Percentiles rank a stretch among this genome's conserved stretches.
These are phyloP conservation scores for Cyphomyrmex costatus DNA, from an alignment of 1,140 invertebrate species.

Conservation along the genomic window DNA sequence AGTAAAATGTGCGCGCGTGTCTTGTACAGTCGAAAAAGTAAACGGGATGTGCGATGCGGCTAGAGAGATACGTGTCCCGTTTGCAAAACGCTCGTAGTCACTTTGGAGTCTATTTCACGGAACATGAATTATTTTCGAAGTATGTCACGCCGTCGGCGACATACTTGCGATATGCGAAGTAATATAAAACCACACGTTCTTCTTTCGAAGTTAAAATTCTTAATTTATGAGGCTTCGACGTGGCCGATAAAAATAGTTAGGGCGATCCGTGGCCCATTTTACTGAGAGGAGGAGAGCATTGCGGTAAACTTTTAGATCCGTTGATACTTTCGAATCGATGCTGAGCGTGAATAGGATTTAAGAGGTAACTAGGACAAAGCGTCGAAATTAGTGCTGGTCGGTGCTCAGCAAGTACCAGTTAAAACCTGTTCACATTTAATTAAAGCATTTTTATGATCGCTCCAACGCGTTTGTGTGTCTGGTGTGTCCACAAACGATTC, in stretches of 20 bases:
- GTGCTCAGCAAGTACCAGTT: constrained; percentile 75
- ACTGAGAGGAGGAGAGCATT: neutral
- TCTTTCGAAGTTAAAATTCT: constrained; percentile 49
- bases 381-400: constrained; percentile 77
- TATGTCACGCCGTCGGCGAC: constrained; percentile 43
- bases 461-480: constrained; percentile 22
- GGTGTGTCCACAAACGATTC: constrained; percentile 10
- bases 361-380: constrained; percentile 75
- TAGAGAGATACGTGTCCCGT: constrained; percentile 39
- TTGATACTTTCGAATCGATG: constrained; percentile 68
- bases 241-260: constrained; percentile 49
- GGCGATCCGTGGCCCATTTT: constrained; percentile 46
- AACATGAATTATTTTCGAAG: constrained; percentile 55
- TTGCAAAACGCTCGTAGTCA: constrained; percentile 44
- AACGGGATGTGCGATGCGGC: neutral
- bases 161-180: constrained; percentile 35
- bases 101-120: constrained; percentile 38
- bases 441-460: constrained; percentile 75
- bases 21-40: constrained; percentile 10
- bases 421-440: constrained; percentile 83
- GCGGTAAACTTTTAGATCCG: constrained; percentile 47
- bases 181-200: constrained; percentile 43
- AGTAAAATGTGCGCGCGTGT: neutral
- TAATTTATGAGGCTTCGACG: constrained; percentile 52
- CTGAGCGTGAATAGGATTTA: constrained; percentile 52